phyloP scores from a whole-genome alignment of 1,140 invertebrate genomes.

The Nylanderia fulva region DNA sequence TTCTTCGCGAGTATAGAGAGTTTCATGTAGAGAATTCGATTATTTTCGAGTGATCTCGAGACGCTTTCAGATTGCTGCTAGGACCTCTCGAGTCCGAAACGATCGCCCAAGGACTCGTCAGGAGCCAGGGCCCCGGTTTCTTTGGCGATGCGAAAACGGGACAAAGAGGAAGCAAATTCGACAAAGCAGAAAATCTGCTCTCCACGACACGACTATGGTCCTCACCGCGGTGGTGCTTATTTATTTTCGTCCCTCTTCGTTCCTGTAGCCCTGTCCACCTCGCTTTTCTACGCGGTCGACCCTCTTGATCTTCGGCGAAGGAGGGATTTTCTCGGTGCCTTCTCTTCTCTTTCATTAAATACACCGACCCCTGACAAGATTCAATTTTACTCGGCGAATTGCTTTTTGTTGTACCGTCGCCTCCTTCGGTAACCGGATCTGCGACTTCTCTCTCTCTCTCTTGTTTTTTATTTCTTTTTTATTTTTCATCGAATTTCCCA shows the following conservation, averaged over 20 bases:
- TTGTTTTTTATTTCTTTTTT: background rate
- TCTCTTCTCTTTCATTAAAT: constrained; percentile 83
- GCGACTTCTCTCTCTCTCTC: constrained; percentile 55
- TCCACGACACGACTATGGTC: constrained; percentile 30
- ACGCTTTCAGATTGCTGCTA: constrained; percentile 63
- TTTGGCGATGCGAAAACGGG: constrained; percentile 4
- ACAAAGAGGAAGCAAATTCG: constrained; percentile 72
- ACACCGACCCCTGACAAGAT: constrained; percentile 78
- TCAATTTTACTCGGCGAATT: constrained; percentile 84
- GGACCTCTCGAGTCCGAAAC: constrained; percentile 53
- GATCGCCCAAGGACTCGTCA: constrained; percentile 48
- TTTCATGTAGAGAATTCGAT: constrained; percentile 73
- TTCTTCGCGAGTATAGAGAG: background rate
- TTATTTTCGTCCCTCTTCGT: constrained; percentile 66
- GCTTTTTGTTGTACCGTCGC: constrained; percentile 82
- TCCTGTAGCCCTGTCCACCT: constrained; percentile 62
- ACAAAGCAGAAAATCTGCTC: constrained; percentile 61
- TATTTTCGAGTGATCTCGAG: constrained; percentile 76
- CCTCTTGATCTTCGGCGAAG: constrained; percentile 78
- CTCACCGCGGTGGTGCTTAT: constrained; percentile 51
- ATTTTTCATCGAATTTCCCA: constrained; percentile 7
- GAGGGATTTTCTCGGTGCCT: constrained; percentile 44
- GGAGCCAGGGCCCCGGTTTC: background rate
- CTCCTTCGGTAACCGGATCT: constrained; percentile 79
- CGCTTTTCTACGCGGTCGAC: constrained; percentile 72